Evolutionary conservation across 2,888 invertebrate species (phyloP).

Genomic region (Drosophila bunnanda): DNA sequence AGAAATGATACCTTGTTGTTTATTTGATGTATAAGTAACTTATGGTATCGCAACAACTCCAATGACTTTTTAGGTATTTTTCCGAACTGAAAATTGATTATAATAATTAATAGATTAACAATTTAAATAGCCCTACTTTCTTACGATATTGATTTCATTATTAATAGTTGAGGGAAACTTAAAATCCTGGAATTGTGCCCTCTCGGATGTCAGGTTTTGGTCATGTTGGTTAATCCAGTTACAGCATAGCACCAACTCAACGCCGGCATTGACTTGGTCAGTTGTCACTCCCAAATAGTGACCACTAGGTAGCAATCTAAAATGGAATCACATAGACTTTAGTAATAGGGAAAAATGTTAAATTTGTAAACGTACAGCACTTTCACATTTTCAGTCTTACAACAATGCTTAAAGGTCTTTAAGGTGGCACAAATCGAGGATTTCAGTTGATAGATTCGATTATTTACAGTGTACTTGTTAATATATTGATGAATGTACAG

Average conservation of each 20-base stretch:
- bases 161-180: neutral
- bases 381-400: constrained; percentile 28
- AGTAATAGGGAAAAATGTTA: neutral
- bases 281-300: constrained; percentile 39
- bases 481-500: constrained; percentile 42
- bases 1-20: neutral
- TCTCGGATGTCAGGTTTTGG: neutral
- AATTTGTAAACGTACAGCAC: constrained; percentile 50
- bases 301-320: constrained; percentile 29
- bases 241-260: constrained; percentile 38
- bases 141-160: neutral
- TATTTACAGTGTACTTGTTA: neutral
- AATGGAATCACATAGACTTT: constrained; percentile 24
- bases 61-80: neutral
- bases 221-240: constrained; percentile 7
- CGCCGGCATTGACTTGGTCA: constrained; percentile 28
- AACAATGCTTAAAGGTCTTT: constrained; percentile 25
- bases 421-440: constrained; percentile 23
- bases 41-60: constrained; percentile 7
- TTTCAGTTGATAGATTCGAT: constrained; percentile 17
- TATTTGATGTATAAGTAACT: constrained; percentile 1
- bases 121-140: neutral
- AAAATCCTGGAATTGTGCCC: constrained; percentile 1
- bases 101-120: neutral
- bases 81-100: neutral